Evolutionary conservation across 2,113 vertebrate genomes (phyloP).

Genomic region (Lepus timidus): DNA sequence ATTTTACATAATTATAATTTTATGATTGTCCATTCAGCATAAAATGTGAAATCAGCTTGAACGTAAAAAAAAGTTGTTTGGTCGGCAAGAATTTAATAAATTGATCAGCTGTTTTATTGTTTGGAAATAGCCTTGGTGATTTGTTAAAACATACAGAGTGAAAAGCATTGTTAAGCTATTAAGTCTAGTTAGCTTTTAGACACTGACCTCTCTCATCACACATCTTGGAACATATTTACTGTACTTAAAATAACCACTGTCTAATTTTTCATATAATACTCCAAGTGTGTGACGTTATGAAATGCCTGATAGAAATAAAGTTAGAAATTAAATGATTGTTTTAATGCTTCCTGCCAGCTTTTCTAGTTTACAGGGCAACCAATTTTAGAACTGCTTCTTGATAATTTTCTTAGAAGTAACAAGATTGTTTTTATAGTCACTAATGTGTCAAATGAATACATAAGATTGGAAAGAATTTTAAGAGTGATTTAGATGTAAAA

Average conservation of each 20-base stretch:
- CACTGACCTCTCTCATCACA: conserved; percentile 83
- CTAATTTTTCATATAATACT: conserved; percentile 83
- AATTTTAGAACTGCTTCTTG: conserved; percentile 60
- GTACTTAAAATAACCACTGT: conserved; percentile 86
- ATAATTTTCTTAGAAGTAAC: conserved; percentile 37
- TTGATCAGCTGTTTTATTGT: conserved; percentile 52
- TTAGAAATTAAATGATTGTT: conserved; percentile 67
- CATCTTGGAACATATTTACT: conserved; percentile 85
- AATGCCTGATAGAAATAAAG: conserved; percentile 70
- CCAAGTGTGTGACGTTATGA: conserved; percentile 73
- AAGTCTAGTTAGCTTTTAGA: conserved; percentile 83
- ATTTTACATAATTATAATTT: conserved; percentile 7
- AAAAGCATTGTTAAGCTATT: conserved; percentile 76
- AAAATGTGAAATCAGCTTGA: conserved; percentile 42
- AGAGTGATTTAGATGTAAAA: conserved; percentile 56
- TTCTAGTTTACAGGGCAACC: conserved; percentile 36
- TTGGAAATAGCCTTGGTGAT: conserved; percentile 44
- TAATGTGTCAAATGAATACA: conserved; percentile 41
- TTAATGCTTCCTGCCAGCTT: conserved; percentile 61
- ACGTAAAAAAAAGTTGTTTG: conserved; percentile 17
- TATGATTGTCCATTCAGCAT: not conserved
- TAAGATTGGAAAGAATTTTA: conserved; percentile 38
- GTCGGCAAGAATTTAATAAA: conserved; percentile 61
- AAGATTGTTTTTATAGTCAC: conserved; percentile 44
- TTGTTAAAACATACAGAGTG: conserved; percentile 49